Percentiles rank a stretch among this genome's conserved stretches.
Conservation (phyloP, 1,140 invertebrate species). For the Augochlora pura region DNA sequence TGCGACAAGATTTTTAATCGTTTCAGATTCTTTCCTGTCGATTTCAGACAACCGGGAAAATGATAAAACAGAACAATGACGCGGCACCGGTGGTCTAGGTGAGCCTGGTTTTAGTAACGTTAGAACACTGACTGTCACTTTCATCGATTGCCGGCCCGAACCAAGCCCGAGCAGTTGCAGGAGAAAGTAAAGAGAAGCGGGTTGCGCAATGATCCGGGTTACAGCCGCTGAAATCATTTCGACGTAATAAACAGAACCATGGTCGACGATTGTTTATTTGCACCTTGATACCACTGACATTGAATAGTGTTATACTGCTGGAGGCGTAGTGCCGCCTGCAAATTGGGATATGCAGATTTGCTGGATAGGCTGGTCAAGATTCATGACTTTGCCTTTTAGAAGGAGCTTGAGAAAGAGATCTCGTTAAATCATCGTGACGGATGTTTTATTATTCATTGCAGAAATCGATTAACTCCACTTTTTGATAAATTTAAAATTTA, state of each 20-base stretch:
- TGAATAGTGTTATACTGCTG: neutral
- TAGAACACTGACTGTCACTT: slow-evolving; percentile 57
- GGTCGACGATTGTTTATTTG: neutral
- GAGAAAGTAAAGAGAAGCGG: slow-evolving; percentile 60
- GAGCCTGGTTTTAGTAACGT: slow-evolving; percentile 13
- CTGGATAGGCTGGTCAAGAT: no score
- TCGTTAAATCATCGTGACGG: no score
- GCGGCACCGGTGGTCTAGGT: neutral
- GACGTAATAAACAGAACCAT: slow-evolving; percentile 4
- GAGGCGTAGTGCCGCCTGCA: no score
- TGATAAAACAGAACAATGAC: neutral
- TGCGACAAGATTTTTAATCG: neutral
- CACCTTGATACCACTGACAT: slow-evolving; percentile 17
- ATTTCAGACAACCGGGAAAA: neutral
- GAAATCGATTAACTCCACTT: no score
- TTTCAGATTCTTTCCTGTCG: neutral
- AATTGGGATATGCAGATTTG: no score
- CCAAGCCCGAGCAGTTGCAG: slow-evolving; percentile 5
- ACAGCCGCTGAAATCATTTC: slow-evolving; percentile 44
- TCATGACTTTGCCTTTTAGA: no score
- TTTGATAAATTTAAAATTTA: no score
- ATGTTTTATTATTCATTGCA: no score
- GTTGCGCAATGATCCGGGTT: slow-evolving; percentile 58
- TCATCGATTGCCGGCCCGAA: slow-evolving; percentile 38
- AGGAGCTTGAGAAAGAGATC: no score